Evolutionary conservation across 2,797 vertebrate genomes (phyloP).

Genomic region (Macropodus opercularis): DNA sequence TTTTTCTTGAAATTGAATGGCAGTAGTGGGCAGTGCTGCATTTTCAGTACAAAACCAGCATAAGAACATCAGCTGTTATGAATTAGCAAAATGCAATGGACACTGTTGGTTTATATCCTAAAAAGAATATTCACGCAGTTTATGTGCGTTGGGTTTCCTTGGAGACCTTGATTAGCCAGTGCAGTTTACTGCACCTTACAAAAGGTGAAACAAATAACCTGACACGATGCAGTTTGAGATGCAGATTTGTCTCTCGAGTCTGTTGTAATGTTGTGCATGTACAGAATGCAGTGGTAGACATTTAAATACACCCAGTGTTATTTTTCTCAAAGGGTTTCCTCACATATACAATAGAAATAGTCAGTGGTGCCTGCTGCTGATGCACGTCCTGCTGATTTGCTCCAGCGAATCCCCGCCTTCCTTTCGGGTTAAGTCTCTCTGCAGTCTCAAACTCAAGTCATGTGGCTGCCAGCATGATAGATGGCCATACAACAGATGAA

Average conservation of each 20-base stretch:
- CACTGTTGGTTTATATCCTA: neutral
- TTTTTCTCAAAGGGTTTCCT: neutral
- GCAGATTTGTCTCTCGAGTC: neutral
- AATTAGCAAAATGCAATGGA: conserved; percentile 28
- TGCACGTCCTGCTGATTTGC: conserved; percentile 23
- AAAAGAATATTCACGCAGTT: neutral
- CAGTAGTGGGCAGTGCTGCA: conserved; percentile 50
- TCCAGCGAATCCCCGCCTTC: conserved; percentile 38
- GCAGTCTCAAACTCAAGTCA: conserved; percentile 36
- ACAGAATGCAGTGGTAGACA: neutral
- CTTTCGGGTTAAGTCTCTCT: conserved; percentile 23
- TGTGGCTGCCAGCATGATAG: conserved; percentile 60
- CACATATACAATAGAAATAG: neutral
- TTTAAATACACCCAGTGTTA: conserved; percentile 5
- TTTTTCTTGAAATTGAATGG: conserved; percentile 51
- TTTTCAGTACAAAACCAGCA: conserved; percentile 33
- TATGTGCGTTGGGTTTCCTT: neutral
- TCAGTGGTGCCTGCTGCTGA: neutral
- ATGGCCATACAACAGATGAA: conserved; percentile 62
- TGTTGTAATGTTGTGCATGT: neutral
- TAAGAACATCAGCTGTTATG: conserved; percentile 29
- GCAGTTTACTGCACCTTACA: neutral
- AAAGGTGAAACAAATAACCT: neutral
- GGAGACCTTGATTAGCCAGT: neutral
- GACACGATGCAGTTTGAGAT: neutral